These are phyloP conservation scores for Trialeurodes vaporariorum DNA, from an alignment of 1,140 invertebrate species.

Conservation along the genomic window DNA sequence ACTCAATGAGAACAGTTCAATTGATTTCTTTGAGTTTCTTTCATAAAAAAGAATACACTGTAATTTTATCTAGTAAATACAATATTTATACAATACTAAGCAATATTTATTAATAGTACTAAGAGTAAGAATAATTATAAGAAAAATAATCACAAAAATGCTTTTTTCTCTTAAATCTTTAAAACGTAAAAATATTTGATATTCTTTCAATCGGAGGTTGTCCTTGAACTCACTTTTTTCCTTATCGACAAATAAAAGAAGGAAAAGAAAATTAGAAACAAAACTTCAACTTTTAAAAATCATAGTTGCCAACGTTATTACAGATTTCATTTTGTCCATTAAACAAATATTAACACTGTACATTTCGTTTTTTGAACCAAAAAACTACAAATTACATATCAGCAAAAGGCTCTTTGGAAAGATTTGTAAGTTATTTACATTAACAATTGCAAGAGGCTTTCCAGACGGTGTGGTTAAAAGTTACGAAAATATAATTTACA, in stretches of 20 bases:
- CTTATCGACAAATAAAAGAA: background rate
- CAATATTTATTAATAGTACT: background rate
- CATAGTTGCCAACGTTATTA: background rate
- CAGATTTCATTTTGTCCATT: background rate
- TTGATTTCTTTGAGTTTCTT: background rate
- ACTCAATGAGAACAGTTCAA: background rate
- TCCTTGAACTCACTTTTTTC: background rate
- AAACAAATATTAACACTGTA: background rate
- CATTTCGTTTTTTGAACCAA: background rate
- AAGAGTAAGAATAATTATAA: background rate
- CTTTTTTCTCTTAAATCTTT: conserved; percentile 1
- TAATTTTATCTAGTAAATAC: conserved; percentile 1
- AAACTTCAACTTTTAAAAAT: background rate
- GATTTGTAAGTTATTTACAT: background rate
- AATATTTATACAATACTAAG: conserved; percentile 1
- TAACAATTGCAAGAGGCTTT: background rate
- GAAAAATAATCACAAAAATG: conserved; percentile 1
- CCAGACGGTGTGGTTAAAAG: background rate
- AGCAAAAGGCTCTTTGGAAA: background rate
- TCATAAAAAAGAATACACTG: conserved; percentile 1
- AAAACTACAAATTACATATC: background rate
- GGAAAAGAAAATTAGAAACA: conserved; percentile 1
- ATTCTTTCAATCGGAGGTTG: background rate
- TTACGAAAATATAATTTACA: background rate
- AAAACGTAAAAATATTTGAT: conserved; percentile 1